Evolutionary conservation across 2,113 vertebrate genomes (phyloP), one percentile per base, ranked within the genome.

Genomic region (Hypanus sabinus): DNA sequence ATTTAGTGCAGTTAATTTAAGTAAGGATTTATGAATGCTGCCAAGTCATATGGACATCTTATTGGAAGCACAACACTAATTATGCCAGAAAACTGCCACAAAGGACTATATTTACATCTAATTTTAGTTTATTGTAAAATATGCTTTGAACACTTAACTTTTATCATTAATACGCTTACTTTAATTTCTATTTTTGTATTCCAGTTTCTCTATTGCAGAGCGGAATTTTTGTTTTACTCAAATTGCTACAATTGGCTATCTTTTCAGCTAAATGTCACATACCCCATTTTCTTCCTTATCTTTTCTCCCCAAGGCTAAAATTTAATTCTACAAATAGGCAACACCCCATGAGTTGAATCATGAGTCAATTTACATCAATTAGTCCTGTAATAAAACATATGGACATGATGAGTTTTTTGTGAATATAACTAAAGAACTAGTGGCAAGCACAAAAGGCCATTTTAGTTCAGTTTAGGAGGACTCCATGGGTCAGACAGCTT

Each of bases 1-100:
- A 73, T 93, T 93, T 93, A 93, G 9, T 24, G 22, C 70, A 55
- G 91, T 73, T 38, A 93, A 75, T 93, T 71, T 75, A 55, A 93
- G 91, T 93, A 73, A 93, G 91, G 38, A 73, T 46, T 93, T 20
- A 9, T 70, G 71, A 14, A 73, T 73, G 38, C 55, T 93, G 36
- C 70, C 46, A 91, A 73, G 70, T 93, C 91, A 46, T 55, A 93
- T 27, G 70, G 46, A 73, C 70, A 75, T 93, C 68, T 93, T 93
- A 93, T 93, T 93, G 70, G 24, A 93, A 75, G 70, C 70, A 30
- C 65, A 30, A 73, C 73, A 68, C 22, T 93, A 38, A 93, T 93
- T 73, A 93, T 93, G 38, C 36, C 91, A 93, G 68, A 30, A 93
- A 68, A 68, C 68, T 90, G 60, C n/a, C 62, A 68, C 87, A 24